These are phyloP conservation scores for Ondatra zibethicus DNA, from an alignment of 2,113 vertebrate species.

Conservation along the genomic window DNA sequence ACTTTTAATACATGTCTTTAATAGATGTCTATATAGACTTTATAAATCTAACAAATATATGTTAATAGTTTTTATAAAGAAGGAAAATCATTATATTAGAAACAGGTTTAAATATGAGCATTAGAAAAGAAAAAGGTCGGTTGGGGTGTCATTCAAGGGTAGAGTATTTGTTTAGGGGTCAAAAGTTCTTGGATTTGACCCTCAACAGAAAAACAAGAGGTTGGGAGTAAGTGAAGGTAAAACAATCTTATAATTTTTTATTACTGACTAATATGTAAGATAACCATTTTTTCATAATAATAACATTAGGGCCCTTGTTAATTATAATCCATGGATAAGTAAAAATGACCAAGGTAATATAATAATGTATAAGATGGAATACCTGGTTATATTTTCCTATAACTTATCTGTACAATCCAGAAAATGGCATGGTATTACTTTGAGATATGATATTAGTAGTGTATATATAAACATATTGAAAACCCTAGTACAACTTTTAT, in stretches of 20 bases:
- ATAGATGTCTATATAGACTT: background rate
- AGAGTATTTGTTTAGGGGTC: background rate
- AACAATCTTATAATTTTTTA: slow-evolving; percentile 31
- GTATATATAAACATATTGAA: too few relatives aligned
- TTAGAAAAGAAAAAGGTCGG: background rate
- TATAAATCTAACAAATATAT: background rate
- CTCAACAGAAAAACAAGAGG: background rate
- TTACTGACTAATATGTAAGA: background rate
- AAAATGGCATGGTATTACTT: background rate
- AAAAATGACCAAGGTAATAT: slow-evolving; percentile 2
- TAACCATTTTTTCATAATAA: slow-evolving; percentile 22
- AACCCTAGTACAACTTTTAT: too few relatives aligned
- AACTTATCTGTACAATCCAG: background rate
- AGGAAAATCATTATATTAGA: background rate
- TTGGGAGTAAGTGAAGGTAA: background rate
- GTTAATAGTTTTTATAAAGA: background rate
- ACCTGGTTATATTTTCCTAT: background rate
- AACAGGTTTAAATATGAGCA: background rate
- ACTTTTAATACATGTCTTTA: background rate
- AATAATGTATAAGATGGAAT: background rate
- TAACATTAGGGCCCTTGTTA: background rate
- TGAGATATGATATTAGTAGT: background rate
- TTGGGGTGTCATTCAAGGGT: background rate
- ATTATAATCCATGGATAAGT: background rate
- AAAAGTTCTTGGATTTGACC: background rate